Conservation (phyloP, 2,888 invertebrate genomes). For the Meliscaeva auricollis region DNA sequence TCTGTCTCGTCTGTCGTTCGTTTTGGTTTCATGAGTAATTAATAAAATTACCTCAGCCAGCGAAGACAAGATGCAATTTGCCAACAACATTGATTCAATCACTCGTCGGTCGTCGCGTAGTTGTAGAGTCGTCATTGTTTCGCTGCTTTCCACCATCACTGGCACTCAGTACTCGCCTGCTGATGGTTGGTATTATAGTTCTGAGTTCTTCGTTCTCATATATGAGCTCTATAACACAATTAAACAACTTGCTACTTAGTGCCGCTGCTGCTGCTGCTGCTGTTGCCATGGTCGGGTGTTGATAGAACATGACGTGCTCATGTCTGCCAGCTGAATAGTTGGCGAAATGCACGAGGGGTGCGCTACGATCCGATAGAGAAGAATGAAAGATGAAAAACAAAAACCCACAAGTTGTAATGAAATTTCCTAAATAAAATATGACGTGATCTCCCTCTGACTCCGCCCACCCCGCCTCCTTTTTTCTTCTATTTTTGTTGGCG, state of each 20-base stretch:
- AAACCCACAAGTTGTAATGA: conserved; percentile 54
- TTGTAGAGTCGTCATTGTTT: conserved; percentile 3
- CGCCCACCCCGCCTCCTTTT: neutral
- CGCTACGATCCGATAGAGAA: neutral
- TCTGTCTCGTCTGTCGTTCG: neutral
- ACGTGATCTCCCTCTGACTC: conserved; percentile 44
- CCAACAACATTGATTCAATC: conserved; percentile 74
- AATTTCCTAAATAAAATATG: conserved; percentile 70
- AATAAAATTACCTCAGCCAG: conserved; percentile 71
- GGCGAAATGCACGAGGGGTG: conserved; percentile 42
- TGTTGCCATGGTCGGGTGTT: conserved; percentile 4
- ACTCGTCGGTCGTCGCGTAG: conserved; percentile 39
- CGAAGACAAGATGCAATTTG: conserved; percentile 75
- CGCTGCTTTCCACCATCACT: no score
- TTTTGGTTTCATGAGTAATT: conserved; percentile 69
- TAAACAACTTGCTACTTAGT: conserved; percentile 46
- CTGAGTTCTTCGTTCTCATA: conserved; percentile 45
- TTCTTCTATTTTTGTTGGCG: neutral
- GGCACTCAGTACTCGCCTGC: neutral
- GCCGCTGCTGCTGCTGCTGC: conserved; percentile 10
- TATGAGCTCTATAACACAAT: conserved; percentile 39
- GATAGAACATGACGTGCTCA: conserved; percentile 52
- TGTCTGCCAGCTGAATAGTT: conserved; percentile 36
- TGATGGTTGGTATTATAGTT: conserved; percentile 16
- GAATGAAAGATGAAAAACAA: no score